Percentiles rank a stretch among this genome's conserved stretches.
These are phyloP conservation scores for Jaculus jaculus DNA, from an alignment of 2,113 vertebrate genomes.

Conservation along the genomic window DNA sequence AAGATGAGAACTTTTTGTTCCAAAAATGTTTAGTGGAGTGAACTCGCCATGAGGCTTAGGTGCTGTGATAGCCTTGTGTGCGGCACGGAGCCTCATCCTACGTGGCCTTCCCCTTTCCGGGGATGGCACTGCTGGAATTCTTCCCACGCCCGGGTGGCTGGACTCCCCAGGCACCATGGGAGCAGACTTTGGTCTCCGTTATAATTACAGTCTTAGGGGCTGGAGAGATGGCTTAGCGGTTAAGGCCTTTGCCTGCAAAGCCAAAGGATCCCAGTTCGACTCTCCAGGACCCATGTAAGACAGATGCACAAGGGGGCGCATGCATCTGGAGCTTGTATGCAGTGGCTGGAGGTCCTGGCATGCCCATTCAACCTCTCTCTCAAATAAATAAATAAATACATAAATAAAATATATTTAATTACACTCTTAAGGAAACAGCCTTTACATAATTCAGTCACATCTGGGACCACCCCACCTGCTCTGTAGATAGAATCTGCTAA, in stretches of 20 bases:
- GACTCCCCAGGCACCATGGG: background rate
- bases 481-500: constrained; percentile 50
- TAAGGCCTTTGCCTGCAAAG: too few species aligned
- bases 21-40: background rate
- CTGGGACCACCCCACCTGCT: background rate
- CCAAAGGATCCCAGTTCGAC: too few species aligned
- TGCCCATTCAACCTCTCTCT: too few species aligned
- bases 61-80: background rate
- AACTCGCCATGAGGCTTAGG: too few species aligned
- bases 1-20: background rate
- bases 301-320: too few species aligned
- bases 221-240: too few species aligned
- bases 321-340: too few species aligned
- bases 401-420: too few species aligned
- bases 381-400: too few species aligned
- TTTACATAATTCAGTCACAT: constrained; percentile 71
- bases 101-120: background rate
- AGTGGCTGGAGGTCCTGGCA: too few species aligned
- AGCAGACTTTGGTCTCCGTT: background rate
- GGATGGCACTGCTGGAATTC: background rate
- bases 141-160: fast-evolving
- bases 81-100: background rate
- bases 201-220: constrained; percentile 52
- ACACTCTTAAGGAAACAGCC: constrained; percentile 47
- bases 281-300: too few species aligned